phyloP scores from a whole-genome alignment of 2,113 vertebrate species.

The Sinocyclocheilus maitianheensis region DNA sequence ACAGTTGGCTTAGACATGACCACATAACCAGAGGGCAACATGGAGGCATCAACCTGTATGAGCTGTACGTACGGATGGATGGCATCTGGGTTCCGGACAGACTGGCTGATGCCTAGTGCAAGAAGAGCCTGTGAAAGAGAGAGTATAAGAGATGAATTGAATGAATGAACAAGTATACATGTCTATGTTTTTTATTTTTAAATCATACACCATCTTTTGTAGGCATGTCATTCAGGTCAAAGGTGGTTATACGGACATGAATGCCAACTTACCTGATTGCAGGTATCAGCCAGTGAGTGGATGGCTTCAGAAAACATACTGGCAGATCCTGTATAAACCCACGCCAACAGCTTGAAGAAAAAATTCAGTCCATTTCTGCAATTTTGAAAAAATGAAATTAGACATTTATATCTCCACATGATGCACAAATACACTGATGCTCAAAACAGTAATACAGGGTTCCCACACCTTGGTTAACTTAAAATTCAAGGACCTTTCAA shows the following conservation, averaged over 20 bases:
- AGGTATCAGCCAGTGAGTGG: constrained; percentile 96
- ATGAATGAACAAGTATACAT: not conserved
- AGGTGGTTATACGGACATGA: not conserved
- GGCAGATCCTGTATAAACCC: constrained; percentile 97
- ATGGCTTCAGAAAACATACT: constrained; percentile 99
- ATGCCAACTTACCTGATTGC: constrained; percentile 85
- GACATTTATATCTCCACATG: not conserved
- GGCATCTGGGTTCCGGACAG: constrained; percentile 89
- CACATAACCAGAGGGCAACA: not conserved
- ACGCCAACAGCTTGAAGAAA: constrained; percentile 97
- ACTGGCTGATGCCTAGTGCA: constrained; percentile 95
- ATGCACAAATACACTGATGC: not conserved
- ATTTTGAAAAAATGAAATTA: not conserved
- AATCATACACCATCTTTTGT: not conserved
- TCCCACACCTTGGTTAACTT: too few species aligned
- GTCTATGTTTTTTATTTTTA: not conserved
- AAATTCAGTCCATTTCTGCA: constrained; percentile 97
- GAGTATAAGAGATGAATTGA: not conserved
- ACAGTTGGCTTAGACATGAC: not conserved
- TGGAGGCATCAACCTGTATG: not conserved
- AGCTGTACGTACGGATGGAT: constrained; percentile 83
- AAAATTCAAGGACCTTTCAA: too few species aligned
- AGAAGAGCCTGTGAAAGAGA: constrained; percentile 79
- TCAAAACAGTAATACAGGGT: not conserved
- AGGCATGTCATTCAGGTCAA: not conserved